Conservation (phyloP, 2,888 invertebrate genomes). For the Ditula angustiorana region DNA sequence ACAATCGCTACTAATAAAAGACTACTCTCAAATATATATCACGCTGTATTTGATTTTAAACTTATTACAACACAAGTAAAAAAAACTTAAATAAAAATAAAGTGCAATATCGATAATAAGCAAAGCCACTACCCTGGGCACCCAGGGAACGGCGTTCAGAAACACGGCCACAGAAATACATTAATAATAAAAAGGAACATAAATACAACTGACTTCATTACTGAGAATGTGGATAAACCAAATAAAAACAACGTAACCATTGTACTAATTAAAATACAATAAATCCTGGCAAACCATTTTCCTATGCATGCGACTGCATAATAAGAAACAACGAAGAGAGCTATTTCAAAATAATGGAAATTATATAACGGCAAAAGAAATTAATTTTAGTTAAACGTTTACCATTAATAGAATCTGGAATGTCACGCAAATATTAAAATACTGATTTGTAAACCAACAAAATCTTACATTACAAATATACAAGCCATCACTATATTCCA, state of each 20-base stretch:
- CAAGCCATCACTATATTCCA: constrained; percentile 64
- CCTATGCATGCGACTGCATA: constrained; percentile 45
- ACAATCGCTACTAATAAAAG: constrained; percentile 67
- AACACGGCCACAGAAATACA: constrained; percentile 52
- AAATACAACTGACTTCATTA: constrained; percentile 46
- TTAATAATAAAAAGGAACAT: constrained; percentile 53
- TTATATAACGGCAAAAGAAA: constrained; percentile 62
- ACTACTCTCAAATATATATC: constrained; percentile 70
- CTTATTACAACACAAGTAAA: constrained; percentile 75
- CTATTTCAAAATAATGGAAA: constrained; percentile 53
- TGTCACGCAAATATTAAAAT: constrained; percentile 84
- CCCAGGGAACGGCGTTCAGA: constrained; percentile 42
- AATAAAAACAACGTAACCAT: constrained; percentile 55
- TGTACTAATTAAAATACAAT: constrained; percentile 58
- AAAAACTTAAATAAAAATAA: constrained; percentile 68
- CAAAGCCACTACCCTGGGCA: constrained; percentile 38
- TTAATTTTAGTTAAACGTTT: constrained; percentile 49
- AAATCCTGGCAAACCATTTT: constrained; percentile 35
- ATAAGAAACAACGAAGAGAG: constrained; percentile 61
- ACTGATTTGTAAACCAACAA: constrained; percentile 82
- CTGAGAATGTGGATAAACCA: constrained; percentile 50
- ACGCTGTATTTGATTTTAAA: constrained; percentile 79
- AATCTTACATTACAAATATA: constrained; percentile 73
- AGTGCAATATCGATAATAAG: constrained; percentile 69
- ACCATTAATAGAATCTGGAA: constrained; percentile 76